These are phyloP conservation scores for Sminthopsis crassicaudata DNA, from an alignment of 2,113 vertebrate species.

Conservation along the genomic window DNA sequence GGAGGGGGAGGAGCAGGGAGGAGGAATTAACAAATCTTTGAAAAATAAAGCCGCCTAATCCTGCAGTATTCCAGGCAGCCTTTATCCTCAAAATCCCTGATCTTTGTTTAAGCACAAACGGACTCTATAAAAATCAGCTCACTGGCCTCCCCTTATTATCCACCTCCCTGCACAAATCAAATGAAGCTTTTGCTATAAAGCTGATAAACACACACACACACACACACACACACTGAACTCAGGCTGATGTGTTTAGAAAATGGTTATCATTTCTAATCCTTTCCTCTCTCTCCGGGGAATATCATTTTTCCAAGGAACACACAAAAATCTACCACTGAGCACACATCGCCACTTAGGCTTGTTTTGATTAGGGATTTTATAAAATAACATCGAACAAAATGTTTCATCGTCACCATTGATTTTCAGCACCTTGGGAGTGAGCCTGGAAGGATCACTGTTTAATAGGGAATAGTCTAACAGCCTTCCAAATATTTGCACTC, in stretches of 20 bases:
- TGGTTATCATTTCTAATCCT: conserved; percentile 83
- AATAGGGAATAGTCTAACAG: conserved; percentile 55
- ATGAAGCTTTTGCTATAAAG: conserved; percentile 84
- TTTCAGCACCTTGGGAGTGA: conserved; percentile 75
- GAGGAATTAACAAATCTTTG: conserved; percentile 83
- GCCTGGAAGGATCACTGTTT: conserved; percentile 44
- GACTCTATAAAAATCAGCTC: conserved; percentile 84
- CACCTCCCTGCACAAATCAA: conserved; percentile 86
- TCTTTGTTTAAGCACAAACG: conserved; percentile 87
- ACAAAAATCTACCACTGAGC: conserved; percentile 72
- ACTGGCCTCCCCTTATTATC: conserved; percentile 83
- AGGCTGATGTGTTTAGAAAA: conserved; percentile 82
- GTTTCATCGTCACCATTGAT: conserved; percentile 77
- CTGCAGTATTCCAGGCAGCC: conserved; percentile 83
- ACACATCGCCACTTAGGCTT: conserved; percentile 70
- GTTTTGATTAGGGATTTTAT: conserved; percentile 84
- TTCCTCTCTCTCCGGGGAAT: conserved; percentile 79
- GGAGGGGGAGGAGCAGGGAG: conserved; percentile 19
- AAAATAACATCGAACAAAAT: conserved; percentile 77
- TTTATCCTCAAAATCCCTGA: conserved; percentile 87
- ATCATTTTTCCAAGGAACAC: conserved; percentile 74
- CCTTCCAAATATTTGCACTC: conserved; percentile 71
- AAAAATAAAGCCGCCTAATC: conserved; percentile 84
- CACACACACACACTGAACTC: conserved; percentile 54
- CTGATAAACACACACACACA: conserved; percentile 79